Evolutionary conservation across 2,113 vertebrate species (phyloP), one percentile per base, ranked within the genome.

Genomic region (Hippocampus zosterae): DNA sequence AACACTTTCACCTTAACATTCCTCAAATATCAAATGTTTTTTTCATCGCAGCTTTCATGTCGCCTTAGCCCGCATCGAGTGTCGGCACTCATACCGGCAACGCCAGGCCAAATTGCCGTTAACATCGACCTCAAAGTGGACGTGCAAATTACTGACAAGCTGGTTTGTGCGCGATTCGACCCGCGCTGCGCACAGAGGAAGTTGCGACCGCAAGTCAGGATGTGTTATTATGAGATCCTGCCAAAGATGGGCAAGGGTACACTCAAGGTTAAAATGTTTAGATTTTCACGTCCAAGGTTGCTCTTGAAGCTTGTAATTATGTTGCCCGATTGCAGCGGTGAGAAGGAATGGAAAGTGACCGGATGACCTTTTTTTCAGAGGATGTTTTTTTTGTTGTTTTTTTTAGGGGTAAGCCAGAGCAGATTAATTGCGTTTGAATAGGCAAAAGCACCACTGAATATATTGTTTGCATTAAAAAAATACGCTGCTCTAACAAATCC

Each of bases 1-100:
- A 70, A 55, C 87, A 81, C 75, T 84, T 84, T 82, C 74, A 85
- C 88, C 80, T 85, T 77, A 52, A 73, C 83, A 80, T 93, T 92
- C 80, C 83, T 84, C 81, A 87, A 90, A 91, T 88, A 83, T 88
- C 90, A 92, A 91, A 91, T 18, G 25, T 29, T 29, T 59, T 53
- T 59, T 27, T 29, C 27, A 16, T 16, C 12, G 56, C 52, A 10
- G 64, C 64, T 50, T 67, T 67, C 44, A 52, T 67, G 46, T 46
- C 33, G 61, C 6, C 8, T 53, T n/a, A 4, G 18, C 50, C 6
- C 21, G 50, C 50, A 8, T 53, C 8, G 52, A 37, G 8, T 10
- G 33, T 40, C 13, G 18, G 60, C 1, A 1, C 33, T 18, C 16
- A 27, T 18, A 60, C 56, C 25, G 7, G 56, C 25, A 15, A 12